Evolutionary conservation across 2,797 vertebrate genomes (phyloP), one percentile per base, ranked within the genome.

Genomic region (Cephalopachus bancanus): DNA sequence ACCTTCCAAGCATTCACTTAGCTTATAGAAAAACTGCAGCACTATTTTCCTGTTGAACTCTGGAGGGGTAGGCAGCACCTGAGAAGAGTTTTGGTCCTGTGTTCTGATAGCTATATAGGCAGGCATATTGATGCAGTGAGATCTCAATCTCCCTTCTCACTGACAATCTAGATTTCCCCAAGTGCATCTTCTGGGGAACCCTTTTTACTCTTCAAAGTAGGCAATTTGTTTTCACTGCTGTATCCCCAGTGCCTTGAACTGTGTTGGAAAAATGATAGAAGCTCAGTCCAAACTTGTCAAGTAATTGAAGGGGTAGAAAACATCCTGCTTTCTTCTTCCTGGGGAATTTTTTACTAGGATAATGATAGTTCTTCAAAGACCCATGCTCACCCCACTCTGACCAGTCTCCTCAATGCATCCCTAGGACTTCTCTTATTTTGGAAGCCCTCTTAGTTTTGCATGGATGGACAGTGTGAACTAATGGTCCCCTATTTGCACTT

Each of bases 1-100:
- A 19, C 30, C 24, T 83, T 84, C 85, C n/a, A 60, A 93, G 60
- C 55, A 53, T 76, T 93, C 74, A 95, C 24, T 62, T 14, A n/a
- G 12, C 37, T 53, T 28, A 1, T 20, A 26, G 37, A 55, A 74
- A 96, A 92, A 80, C 28, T 65, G 19, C 44, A 15, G 62, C 16
- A 33, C 17, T 60, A 28, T 64, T 64, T 64, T 74, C 12, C 20
- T 64, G 12, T 2, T 69, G 17, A 69, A 53, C 19, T 74, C 60
- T 44, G 2, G 44, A 69, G 59, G 26, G 16, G 15, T 7, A 33
- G 33, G 3, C 28, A 89, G 37, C 15, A 49, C 5, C 60, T 0
- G 2, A 37, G 14, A 83, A 72, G 44, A 89, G 11, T 33, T 87
- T 60, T 72, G 30, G 49, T 55, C 30, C 53, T 64, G 3, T 62